Base-by-base conservation (phyloP, 1,140 invertebrate genomes). In the Polypedilum pembai region DNA sequence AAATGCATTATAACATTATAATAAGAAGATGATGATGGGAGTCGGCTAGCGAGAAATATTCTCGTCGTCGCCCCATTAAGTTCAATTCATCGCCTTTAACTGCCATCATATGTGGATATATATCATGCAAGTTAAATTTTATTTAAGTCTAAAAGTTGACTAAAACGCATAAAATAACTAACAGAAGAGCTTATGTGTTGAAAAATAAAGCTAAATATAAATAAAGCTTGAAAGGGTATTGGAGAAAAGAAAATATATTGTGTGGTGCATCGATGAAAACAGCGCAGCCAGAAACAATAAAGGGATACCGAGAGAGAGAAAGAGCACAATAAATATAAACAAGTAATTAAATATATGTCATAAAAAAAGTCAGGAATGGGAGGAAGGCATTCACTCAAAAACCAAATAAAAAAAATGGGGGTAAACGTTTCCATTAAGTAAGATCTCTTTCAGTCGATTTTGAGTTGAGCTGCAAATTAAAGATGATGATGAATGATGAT, bases 291-390 rank as follows among this genome's bases (percentile, higher is more conserved):
- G 10, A 56, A 56, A 56, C 45, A 56, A 56, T 56, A 56, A 56
- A 56, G 45, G 45, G 45, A 45, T 56, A 56, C 45, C 45, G 45
- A 56, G 24, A 56, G 45, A 12, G 45, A 45, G 12, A 56, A 8
- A 8, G 45, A 56, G 24, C 24, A 56, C 45, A 56, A 56, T 56
- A 56, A 56, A 56, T 56, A 56, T 56, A 56, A 56, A 56, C 45
- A 56, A 56, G 45, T 56, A 56, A 56, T 56, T 56, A 56, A 56
- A 56, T 56, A 56, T 56, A 56, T 56, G 45, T 56, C 45, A 56
- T 56, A 56, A 56, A 56, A 4, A 33, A 5, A 33, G 24, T 12
- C 45, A 56, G 45, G 12, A 56, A 56, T 56, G 45, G 41, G 8
- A 56, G 45, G 45, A 56, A 56, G 12, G 12, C 45, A 56, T 12